Evolutionary conservation across 2,797 vertebrate genomes (phyloP).

Genomic region (Sparidentex hasta): DNA sequence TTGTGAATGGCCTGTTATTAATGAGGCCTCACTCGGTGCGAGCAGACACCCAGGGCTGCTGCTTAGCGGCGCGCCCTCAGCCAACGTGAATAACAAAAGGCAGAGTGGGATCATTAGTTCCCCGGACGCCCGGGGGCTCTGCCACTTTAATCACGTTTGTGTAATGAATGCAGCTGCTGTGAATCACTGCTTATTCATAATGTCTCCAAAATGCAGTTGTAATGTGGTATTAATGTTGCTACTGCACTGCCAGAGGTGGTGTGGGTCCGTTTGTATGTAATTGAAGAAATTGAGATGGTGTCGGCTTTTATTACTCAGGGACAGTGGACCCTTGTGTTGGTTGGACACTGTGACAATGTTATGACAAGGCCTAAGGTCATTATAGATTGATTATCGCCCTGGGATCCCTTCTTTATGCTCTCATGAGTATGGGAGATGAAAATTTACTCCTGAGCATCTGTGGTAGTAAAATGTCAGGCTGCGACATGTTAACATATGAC

Average conservation of each 20-base stretch:
- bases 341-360: conserved; percentile 70
- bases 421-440: conserved; percentile 30
- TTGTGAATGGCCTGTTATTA: conserved; percentile 82
- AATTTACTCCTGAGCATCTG: conserved; percentile 44
- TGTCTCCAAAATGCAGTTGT: conserved; percentile 70
- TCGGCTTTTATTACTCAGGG: conserved; percentile 64
- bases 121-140: conserved; percentile 77
- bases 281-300: conserved; percentile 63
- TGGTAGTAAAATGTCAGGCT: conserved; percentile 27
- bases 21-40: conserved; percentile 73
- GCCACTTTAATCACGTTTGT: conserved; percentile 84
- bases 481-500: conserved; percentile 18
- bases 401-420: conserved; percentile 65
- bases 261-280: conserved; percentile 58
- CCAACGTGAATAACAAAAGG: conserved; percentile 84
- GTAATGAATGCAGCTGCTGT: conserved; percentile 85
- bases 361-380: conserved; percentile 73
- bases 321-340: conserved; percentile 53
- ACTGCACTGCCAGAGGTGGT: conserved; percentile 69
- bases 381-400: conserved; percentile 67
- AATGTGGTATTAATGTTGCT: conserved; percentile 76
- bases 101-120: conserved; percentile 83
- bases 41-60: conserved; percentile 76
- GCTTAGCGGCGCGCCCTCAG: conserved; percentile 78
- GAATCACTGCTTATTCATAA: conserved; percentile 81